A percentile compares a stretch with the other conserved stretches of the same genome.
Evolutionary conservation across 2,797 vertebrate species (phyloP).

Genomic region (Oophaga sylvatica): DNA sequence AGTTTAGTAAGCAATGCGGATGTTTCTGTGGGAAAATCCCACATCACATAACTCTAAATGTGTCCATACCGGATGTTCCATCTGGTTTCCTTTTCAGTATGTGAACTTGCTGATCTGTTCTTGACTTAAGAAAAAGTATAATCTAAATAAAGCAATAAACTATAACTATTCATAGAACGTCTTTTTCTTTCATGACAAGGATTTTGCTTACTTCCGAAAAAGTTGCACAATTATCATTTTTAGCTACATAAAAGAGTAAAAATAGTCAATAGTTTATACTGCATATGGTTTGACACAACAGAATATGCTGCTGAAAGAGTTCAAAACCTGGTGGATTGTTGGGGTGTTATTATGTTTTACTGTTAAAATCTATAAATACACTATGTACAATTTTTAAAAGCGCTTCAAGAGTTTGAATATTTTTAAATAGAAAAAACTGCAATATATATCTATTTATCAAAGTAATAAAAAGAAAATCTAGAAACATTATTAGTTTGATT

Average conservation of each 20-base stretch:
- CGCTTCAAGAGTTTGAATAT: too few species aligned
- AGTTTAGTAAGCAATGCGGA: not conserved
- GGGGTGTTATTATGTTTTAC: not conserved
- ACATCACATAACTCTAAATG: slow-evolving; percentile 44
- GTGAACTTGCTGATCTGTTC: slow-evolving; percentile 47
- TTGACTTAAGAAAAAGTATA: slow-evolving; percentile 27
- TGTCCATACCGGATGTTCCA: slow-evolving; percentile 44
- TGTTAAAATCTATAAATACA: too few species aligned
- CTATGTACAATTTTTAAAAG: too few species aligned
- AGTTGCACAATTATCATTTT: not conserved
- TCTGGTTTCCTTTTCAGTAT: slow-evolving; percentile 53
- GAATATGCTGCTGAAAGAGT: not conserved
- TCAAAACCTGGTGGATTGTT: too few species aligned
- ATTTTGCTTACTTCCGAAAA: not conserved
- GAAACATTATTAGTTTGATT: too few species aligned
- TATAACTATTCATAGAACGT: slow-evolving; percentile 40
- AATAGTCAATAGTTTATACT: not conserved
- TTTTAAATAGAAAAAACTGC: too few species aligned
- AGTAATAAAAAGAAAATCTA: too few species aligned
- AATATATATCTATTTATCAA: too few species aligned
- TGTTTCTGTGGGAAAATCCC: slow-evolving; percentile 58
- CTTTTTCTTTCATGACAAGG: not conserved
- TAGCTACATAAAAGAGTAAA: not conserved
- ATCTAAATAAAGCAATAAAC: slow-evolving; percentile 19
- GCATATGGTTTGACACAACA: not conserved